Evolutionary conservation across 2,797 vertebrate genomes (phyloP), one percentile per base, ranked within the genome.

Genomic region (Philypnodon macrostomus): DNA sequence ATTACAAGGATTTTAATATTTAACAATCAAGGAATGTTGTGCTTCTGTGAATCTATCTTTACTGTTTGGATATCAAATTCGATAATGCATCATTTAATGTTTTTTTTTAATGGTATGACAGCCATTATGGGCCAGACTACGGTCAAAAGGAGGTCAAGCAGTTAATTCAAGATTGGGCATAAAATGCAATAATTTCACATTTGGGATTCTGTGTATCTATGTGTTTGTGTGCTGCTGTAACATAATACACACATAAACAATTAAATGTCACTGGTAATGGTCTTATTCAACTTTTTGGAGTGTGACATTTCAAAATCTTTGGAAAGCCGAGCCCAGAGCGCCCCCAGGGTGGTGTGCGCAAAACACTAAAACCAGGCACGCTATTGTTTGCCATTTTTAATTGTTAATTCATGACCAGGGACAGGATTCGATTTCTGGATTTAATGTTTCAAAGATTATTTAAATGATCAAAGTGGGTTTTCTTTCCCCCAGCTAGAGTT

Each of bases 221-320:
- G 47, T 70, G 54, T 72, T 68, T 71, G 38, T 57, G 14, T 17
- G 10, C 52, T 57, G 29, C 58, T 63, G 39, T 47, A 48, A 58
- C 68, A 39, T 52, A 66, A 55, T 69, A 70, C 72, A 53, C 53
- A 37, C 17, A 63, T 55, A 40, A 17, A 61, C 47, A 62, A 54
- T 70, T 53, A 90, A 91, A 91, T 91, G 89, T 89, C 89, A 91
- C 79, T 77, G 75, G 68, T 85, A 86, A 90, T 86, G 72, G 67
- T 84, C 65, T 86, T 85, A 84, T 86, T 76, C 58, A 75, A 81
- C 67, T 83, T 81, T 64, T 78, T 66, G 70, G 47, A 66, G 67
- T 70, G 60, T 90, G 89, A 90, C 90, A 90, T 91, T 91, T 90
- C 78, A 73, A 83, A 80, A 75, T 80, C 80, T 85, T 83, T 76